phyloP scores from a whole-genome alignment of 1,140 invertebrate species.

The Drosophila funebris region DNA sequence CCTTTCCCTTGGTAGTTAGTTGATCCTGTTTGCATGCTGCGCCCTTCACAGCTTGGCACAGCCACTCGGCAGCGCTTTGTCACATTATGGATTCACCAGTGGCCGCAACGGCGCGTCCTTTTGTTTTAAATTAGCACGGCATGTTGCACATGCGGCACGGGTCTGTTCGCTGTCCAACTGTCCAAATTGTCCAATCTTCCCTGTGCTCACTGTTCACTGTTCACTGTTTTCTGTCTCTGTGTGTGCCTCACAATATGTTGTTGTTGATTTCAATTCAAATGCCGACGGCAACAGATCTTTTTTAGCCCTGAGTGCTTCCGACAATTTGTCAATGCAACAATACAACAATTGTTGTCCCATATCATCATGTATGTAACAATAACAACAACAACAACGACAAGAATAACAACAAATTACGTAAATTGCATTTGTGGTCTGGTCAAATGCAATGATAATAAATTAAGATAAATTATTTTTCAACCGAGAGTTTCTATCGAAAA shows the following conservation, averaged over 20 bases:
- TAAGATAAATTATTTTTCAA: constrained; percentile 59
- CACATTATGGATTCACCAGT: constrained; percentile 73
- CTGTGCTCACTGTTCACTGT: not conserved
- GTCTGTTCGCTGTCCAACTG: constrained; percentile 7
- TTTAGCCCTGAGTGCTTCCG: constrained; percentile 43
- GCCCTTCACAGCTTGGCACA: constrained; percentile 72
- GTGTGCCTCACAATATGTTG: not conserved
- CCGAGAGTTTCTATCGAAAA: constrained; percentile 54
- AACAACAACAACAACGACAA: not conserved
- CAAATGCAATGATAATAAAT: constrained; percentile 74
- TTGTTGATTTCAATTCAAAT: not conserved
- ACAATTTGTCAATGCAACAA: constrained; percentile 57
- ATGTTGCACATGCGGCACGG: constrained; percentile 72
- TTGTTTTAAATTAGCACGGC: constrained; percentile 79
- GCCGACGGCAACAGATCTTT: constrained; percentile 32
- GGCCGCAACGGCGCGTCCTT: constrained; percentile 65
- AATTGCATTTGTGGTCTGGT: constrained; percentile 73
- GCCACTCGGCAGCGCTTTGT: constrained; percentile 40
- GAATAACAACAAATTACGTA: constrained; percentile 60
- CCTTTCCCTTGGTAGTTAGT: constrained; percentile 50
- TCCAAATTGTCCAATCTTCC: not conserved
- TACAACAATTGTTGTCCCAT: constrained; percentile 31
- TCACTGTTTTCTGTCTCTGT: not conserved
- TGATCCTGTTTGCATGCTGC: constrained; percentile 80
- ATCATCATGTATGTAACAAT: constrained; percentile 42